Conservation (phyloP, 2,797 vertebrate species). For the Scarus forsteni region DNA sequence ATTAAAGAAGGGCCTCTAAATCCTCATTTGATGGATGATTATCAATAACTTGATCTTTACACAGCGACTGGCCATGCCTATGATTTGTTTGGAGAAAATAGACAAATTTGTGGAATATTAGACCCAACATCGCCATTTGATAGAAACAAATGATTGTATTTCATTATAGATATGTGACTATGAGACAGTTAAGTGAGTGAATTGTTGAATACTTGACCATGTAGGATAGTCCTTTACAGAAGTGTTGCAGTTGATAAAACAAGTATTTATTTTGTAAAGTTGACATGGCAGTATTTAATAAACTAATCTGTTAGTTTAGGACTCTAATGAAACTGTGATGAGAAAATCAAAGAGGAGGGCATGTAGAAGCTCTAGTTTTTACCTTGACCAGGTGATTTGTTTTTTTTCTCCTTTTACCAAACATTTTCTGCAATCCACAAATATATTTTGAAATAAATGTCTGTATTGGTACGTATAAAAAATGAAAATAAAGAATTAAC, state of each 20-base stretch:
- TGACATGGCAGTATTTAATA: slow-evolving; percentile 1
- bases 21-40: too few relatives aligned
- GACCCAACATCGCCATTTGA: too few relatives aligned
- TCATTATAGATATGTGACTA: too few relatives aligned
- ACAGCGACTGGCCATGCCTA: too few relatives aligned
- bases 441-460: not conserved
- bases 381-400: slow-evolving; percentile 5
- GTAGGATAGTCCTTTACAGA: not conserved
- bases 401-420: not conserved
- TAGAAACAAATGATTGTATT: too few relatives aligned
- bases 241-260: not conserved
- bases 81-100: too few relatives aligned
- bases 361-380: too few relatives aligned
- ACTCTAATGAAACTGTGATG: not conserved
- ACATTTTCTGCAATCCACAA: not conserved
- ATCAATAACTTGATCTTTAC: too few relatives aligned
- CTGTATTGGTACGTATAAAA: not conserved
- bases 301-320: not conserved
- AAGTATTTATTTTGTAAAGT: slow-evolving; percentile 1
- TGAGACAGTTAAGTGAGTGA: too few relatives aligned
- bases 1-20: not conserved
- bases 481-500: not conserved
- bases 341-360: too few relatives aligned
- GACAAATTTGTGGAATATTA: too few relatives aligned
- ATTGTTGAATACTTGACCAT: too few relatives aligned